Percentiles rank a stretch among this genome's conserved stretches.
Evolutionary conservation across 2,888 invertebrate species (phyloP).

Genomic region (Cyclophora albipunctata): DNA sequence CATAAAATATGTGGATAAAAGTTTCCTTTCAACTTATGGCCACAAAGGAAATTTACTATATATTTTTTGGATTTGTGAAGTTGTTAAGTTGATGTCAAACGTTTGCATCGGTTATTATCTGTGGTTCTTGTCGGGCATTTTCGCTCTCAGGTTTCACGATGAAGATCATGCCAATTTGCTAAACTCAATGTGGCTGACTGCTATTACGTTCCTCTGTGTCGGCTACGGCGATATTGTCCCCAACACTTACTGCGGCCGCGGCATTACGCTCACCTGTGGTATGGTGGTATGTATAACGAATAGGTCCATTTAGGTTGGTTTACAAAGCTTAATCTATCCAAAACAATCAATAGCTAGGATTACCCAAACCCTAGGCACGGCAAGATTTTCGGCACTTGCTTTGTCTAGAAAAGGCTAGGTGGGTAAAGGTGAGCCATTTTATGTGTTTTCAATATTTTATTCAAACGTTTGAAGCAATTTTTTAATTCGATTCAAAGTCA

Average conservation of each 20-base stretch:
- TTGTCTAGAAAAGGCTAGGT: constrained; percentile 48
- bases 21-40: not conserved
- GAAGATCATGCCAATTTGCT: constrained; percentile 98
- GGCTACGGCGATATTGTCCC: constrained; percentile 99
- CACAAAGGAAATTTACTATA: constrained; percentile 4
- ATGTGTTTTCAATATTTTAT: constrained; percentile 49
- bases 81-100: constrained; percentile 2
- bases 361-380: constrained; percentile 38
- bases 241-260: constrained; percentile 99
- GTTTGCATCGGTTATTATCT: constrained; percentile 52
- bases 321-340: constrained; percentile 28
- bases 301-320: constrained; percentile 54
- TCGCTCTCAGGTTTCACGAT: constrained; percentile 93
- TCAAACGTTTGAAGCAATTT: constrained; percentile 47
- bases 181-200: constrained; percentile 99
- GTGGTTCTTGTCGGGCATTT: constrained; percentile 74
- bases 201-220: constrained; percentile 99
- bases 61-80: constrained; percentile 15
- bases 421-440: constrained; percentile 75
- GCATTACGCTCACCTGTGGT: constrained; percentile 98
- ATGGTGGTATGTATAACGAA: constrained; percentile 93
- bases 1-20: not conserved
- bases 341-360: constrained; percentile 28
- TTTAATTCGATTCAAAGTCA: constrained; percentile 63
- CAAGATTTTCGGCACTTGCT: constrained; percentile 51